Conservation (phyloP, 2,113 vertebrate genomes). For the Rhipidura dahli region DNA sequence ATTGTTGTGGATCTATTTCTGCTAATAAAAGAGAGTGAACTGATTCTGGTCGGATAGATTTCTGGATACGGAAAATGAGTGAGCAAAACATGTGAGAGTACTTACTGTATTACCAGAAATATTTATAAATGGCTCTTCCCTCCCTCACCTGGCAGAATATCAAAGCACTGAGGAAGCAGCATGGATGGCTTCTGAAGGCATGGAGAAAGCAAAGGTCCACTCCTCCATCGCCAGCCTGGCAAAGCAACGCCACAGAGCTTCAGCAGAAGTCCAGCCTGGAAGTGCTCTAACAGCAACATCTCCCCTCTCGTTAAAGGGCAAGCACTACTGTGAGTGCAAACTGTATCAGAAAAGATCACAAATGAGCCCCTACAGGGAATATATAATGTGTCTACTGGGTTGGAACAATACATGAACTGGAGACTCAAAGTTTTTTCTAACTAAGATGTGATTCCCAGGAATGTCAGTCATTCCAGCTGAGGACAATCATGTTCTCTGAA, state of each 20-base stretch:
- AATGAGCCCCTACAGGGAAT: background rate
- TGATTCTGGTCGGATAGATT: conserved; percentile 57
- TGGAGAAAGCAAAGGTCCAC: conserved; percentile 26
- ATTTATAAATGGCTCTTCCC: conserved; percentile 64
- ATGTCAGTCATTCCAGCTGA: background rate
- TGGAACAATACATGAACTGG: background rate
- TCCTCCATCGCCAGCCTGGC: background rate
- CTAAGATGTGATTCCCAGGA: background rate
- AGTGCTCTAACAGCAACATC: background rate
- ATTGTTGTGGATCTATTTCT: conserved; percentile 60
- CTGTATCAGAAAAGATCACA: background rate
- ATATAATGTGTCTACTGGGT: background rate
- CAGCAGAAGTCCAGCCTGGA: background rate
- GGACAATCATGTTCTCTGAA: background rate
- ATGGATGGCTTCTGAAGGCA: background rate
- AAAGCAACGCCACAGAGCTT: background rate
- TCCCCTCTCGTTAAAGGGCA: background rate
- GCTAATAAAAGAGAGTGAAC: conserved; percentile 60
- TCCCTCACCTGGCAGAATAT: conserved; percentile 51
- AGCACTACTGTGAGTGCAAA: background rate
- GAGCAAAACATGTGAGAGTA: conserved; percentile 61
- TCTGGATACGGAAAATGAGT: conserved; percentile 59
- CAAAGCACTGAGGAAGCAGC: conserved; percentile 56
- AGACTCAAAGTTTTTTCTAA: background rate
- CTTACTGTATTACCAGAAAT: conserved; percentile 70